These are phyloP conservation scores for Trissolcus brochymenae DNA, from an alignment of 2,888 invertebrate species.

Conservation along the genomic window DNA sequence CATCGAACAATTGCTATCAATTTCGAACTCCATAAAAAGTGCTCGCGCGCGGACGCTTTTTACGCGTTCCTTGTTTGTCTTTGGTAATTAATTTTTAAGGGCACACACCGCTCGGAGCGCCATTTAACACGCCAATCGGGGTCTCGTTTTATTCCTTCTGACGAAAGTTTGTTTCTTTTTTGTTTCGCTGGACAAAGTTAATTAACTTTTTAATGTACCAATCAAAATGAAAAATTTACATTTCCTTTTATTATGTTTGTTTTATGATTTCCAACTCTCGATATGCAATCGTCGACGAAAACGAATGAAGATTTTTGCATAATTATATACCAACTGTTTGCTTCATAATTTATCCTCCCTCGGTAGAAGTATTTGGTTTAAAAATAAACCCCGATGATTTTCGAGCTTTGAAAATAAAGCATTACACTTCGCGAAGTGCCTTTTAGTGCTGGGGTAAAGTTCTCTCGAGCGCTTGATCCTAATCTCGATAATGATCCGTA, in stretches of 20 bases:
- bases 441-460: constrained; percentile 52
- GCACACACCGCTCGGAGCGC: not conserved
- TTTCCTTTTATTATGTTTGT: not conserved
- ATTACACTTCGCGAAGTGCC: constrained; percentile 42
- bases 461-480: constrained; percentile 71
- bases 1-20: constrained; percentile 49
- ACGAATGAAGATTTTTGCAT: not conserved
- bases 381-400: constrained; percentile 24
- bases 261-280: not conserved
- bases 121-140: constrained; percentile 6
- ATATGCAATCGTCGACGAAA: too few species aligned
- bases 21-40: constrained; percentile 48
- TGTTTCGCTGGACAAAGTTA: constrained; percentile 5
- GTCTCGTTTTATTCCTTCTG: not conserved
- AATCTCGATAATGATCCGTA: constrained; percentile 77
- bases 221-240: constrained; percentile 5
- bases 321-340: too few species aligned
- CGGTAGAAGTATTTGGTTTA: constrained; percentile 10
- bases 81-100: constrained; percentile 30
- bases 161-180: too few species aligned
- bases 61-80: constrained; percentile 28
- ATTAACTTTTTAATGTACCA: constrained; percentile 12
- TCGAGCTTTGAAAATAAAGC: constrained; percentile 46
- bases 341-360: constrained; percentile 9
- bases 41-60: constrained; percentile 8